phyloP scores from a whole-genome alignment of 2,888 invertebrate genomes.

The Hemistola chrysoprasaria region DNA sequence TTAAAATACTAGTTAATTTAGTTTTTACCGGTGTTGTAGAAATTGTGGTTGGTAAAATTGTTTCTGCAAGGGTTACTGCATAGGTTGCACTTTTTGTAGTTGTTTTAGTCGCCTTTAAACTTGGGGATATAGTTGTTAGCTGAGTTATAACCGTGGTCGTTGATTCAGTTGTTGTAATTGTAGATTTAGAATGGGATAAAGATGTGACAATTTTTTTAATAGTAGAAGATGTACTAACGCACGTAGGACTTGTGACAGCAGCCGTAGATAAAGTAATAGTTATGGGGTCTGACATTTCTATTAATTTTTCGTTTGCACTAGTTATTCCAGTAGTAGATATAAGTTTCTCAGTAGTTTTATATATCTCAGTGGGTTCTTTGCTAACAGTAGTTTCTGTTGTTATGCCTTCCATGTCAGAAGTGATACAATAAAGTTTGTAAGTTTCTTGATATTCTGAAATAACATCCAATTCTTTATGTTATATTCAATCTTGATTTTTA shows the following conservation, averaged over 20 bases:
- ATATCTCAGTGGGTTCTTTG: no score
- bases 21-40: constrained; percentile 2
- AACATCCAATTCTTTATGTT: neutral
- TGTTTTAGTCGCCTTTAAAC: constrained; percentile 5
- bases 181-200: neutral
- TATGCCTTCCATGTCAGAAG: constrained; percentile 26
- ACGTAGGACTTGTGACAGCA: neutral
- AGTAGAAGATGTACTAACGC: constrained; percentile 5
- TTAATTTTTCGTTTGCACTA: no score
- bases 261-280: no score
- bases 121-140: neutral
- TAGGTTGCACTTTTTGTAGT: constrained; percentile 1
- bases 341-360: neutral
- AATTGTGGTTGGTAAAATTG: neutral
- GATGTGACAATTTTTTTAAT: constrained; percentile 1
- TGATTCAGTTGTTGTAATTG: no score
- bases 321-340: neutral
- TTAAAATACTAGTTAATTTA: constrained; percentile 1
- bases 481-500: no score
- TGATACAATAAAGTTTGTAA: constrained; percentile 39
- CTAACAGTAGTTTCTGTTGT: no score
- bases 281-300: no score
- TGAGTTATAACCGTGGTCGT: constrained; percentile 1
- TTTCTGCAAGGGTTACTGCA: no score
- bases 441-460: constrained; percentile 44